Conservation (phyloP, 2,888 invertebrate genomes). For the Pinctada fucata region DNA sequence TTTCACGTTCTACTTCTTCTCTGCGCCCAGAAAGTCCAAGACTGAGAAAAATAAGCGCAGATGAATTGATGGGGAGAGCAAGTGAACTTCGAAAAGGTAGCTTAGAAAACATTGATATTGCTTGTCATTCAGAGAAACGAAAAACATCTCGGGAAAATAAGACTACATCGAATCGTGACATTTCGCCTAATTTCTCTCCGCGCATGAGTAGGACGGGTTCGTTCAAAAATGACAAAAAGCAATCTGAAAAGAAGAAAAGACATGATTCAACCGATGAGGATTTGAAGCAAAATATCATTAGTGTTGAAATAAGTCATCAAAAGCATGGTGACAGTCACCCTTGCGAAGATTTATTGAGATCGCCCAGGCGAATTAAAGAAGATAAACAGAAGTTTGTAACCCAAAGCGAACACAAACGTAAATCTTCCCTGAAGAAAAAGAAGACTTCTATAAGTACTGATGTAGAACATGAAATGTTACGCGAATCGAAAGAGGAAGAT, state of each 20-base stretch:
- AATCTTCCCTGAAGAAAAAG: slow-evolving; percentile 26
- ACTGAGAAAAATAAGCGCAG: slow-evolving; percentile 4
- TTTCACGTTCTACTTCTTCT: neutral
- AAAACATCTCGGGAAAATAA: neutral
- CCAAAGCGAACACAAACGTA: neutral
- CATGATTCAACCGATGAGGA: neutral
- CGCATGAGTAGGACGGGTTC: slow-evolving; percentile 7
- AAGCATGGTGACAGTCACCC: neutral
- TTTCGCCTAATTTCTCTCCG: neutral
- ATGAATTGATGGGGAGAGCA: neutral
- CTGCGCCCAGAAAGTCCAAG: neutral
- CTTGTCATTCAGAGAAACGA: neutral
- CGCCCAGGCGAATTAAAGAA: neutral
- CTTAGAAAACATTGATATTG: neutral
- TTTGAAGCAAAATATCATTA: neutral
- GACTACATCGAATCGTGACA: neutral
- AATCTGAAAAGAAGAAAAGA: neutral
- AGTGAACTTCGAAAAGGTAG: neutral
- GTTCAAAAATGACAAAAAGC: neutral
- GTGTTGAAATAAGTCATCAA: neutral
- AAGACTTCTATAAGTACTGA: neutral
- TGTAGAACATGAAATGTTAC: neutral
- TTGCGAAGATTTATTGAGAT: neutral
- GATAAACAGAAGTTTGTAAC: neutral
- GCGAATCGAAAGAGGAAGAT: neutral